Conservation (phyloP, 2,113 vertebrate genomes). For the Gasterosteus nipponicus region DNA sequence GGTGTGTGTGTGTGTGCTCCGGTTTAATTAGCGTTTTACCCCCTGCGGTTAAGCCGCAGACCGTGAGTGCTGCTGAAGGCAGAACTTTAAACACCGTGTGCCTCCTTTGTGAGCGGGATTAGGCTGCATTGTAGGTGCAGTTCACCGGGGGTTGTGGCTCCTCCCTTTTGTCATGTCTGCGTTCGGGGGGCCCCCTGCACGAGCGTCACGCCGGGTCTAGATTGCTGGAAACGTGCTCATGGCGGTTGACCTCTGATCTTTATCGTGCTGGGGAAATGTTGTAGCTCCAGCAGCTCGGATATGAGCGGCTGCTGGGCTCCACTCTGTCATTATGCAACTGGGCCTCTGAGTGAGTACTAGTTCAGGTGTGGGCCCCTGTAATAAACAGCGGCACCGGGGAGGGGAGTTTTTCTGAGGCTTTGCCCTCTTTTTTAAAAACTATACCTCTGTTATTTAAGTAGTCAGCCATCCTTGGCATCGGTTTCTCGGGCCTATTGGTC, state of each 20-base stretch:
- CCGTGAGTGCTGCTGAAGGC: constrained; percentile 56
- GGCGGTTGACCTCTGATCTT: background rate
- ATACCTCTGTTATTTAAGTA: constrained; percentile 32
- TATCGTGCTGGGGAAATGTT: background rate
- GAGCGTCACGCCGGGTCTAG: background rate
- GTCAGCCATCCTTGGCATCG: background rate
- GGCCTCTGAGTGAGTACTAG: constrained; percentile 3
- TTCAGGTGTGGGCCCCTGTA: constrained; percentile 35
- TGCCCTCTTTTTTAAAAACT: too few relatives aligned
- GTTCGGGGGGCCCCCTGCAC: background rate
- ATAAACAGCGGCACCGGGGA: background rate
- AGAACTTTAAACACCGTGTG: constrained; percentile 37
- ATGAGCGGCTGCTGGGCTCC: constrained; percentile 15
- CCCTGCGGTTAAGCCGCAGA: constrained; percentile 74
- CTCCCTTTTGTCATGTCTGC: constrained; percentile 26
- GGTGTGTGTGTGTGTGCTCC: constrained; percentile 45
- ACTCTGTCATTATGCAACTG: constrained; percentile 47
- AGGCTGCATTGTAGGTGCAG: constrained; percentile 16
- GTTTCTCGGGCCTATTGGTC: too few relatives aligned
- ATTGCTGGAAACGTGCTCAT: background rate
- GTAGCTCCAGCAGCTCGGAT: constrained; percentile 6
- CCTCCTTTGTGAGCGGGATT: constrained; percentile 53
- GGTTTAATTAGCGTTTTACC: constrained; percentile 74
- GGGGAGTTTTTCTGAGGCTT: constrained; percentile 11
- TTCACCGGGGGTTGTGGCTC: constrained; percentile 14